phyloP scores from a whole-genome alignment of 2,113 vertebrate species.

The Melospiza melodia region DNA sequence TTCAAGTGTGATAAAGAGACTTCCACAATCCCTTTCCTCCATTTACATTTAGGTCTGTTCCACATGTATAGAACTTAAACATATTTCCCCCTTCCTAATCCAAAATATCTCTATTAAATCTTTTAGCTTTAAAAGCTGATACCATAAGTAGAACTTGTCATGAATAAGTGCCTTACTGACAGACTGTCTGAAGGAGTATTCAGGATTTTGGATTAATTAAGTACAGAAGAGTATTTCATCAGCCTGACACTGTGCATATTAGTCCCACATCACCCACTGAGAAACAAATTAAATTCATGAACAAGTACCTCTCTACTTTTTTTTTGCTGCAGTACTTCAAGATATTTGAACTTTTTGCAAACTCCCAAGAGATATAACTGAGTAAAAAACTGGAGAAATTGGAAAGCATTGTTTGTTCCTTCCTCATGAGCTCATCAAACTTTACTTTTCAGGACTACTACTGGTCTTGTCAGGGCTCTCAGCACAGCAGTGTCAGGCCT shows the following conservation, averaged over 20 bases:
- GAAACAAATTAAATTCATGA: neutral
- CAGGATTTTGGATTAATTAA: neutral
- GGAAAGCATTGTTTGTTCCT: neutral
- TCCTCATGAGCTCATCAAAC: neutral
- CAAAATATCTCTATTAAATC: neutral
- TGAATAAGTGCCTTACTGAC: neutral
- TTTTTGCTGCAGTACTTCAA: neutral
- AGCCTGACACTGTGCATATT: neutral
- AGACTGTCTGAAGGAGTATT: neutral
- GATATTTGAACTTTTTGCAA: neutral
- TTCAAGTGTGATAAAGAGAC: neutral
- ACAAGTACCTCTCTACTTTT: neutral
- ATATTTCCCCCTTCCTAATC: neutral
- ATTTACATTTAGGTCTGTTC: neutral
- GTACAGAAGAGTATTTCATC: neutral
- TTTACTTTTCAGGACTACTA: neutral
- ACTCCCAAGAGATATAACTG: neutral
- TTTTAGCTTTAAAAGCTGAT: neutral
- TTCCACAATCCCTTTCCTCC: neutral
- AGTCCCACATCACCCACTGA: neutral
- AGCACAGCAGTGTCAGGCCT: neutral
- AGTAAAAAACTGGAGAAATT: neutral
- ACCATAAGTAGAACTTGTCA: neutral
- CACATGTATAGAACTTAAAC: neutral
- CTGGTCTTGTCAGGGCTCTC: neutral